These are phyloP conservation scores for Panurus biarmicus DNA, from an alignment of 2,113 vertebrate species.

Conservation along the genomic window DNA sequence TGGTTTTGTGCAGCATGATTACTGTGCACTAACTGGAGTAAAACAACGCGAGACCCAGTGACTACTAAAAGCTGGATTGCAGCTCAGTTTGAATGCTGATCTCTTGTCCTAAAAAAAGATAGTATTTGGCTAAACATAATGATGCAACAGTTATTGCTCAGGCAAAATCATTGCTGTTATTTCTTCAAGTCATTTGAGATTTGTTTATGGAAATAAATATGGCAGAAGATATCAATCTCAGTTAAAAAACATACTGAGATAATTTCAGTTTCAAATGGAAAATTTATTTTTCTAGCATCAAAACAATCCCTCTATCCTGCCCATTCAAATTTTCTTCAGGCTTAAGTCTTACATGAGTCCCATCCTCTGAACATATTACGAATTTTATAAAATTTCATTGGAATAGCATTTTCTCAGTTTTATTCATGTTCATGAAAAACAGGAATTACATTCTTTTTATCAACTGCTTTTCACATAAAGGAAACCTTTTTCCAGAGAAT, in stretches of 20 bases:
- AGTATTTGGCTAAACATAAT: conserved; percentile 60
- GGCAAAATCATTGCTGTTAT: conserved; percentile 61
- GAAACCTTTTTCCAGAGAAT: neutral
- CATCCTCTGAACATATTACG: conserved; percentile 41
- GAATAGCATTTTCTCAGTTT: neutral
- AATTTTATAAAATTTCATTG: conserved; percentile 54
- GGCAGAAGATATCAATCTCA: conserved; percentile 36
- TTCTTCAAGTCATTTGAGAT: conserved; percentile 61
- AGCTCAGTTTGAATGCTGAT: conserved; percentile 56
- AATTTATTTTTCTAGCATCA: conserved; percentile 51
- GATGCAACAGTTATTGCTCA: conserved; percentile 58
- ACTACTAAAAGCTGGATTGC: conserved; percentile 54
- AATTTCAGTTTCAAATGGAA: conserved; percentile 61
- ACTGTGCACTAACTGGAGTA: neutral
- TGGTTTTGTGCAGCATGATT: neutral
- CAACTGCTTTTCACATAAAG: neutral
- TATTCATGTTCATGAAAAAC: neutral
- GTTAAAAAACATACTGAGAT: conserved; percentile 59
- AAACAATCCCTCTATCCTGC: conserved; percentile 42
- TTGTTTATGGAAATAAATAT: conserved; percentile 67
- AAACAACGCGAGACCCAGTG: conserved; percentile 30
- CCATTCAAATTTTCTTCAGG: conserved; percentile 57
- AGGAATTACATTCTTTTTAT: neutral
- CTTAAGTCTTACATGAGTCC: conserved; percentile 38
- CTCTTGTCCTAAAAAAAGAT: conserved; percentile 38